Base-by-base conservation (phyloP, 2,888 invertebrate species). In the Melieria picta region DNA sequence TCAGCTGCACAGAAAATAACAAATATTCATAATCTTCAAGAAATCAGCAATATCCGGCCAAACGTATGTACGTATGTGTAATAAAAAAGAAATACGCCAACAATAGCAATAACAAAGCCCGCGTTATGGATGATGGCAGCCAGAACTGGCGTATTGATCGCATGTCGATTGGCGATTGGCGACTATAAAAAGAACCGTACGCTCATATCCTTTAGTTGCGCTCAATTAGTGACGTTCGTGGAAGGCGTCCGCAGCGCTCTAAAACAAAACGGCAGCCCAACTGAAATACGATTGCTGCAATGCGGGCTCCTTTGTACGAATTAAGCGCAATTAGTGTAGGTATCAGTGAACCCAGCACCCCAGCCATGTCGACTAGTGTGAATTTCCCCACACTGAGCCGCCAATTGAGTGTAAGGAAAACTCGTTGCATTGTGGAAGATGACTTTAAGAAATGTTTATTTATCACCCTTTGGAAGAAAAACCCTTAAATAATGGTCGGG, bases 251-350 rank as follows among this genome's bases (percentile, higher is more conserved):
- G 60, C 16, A 58, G 47, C 47, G 16, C 45, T 46, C 52, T 78
- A 75, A 78, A 80, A 79, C 74, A 79, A 78, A 52, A 52, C 11
- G n/a, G 4, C n/a, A 13, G 52, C 11, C 11, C 52, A n/a, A 52
- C 13, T 52, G 30, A 30, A 30, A 30, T 52, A 52, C 9, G 13
- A 5, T 52, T 11, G 5, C 52, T 52, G 13, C 7, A 7, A 74
- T 71, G 71, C 71, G 71, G 71, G 71, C 43, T 57, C 58, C 30
- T 58, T 60, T 57, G 43, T 64, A 55, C 43, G 42, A 46, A 66
- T 57, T 43, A 62, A 52, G 56, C 65, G 52, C 13, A 67, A 71
- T 71, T 71, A 43, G 57, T 60, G 61, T 67, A 71, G 71, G 71
- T 67, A 67, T 50, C 62, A 71, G 30, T 61, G 52, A 50, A 50